Base-by-base conservation (phyloP, 1,140 invertebrate species). In the Formica selysi region DNA sequence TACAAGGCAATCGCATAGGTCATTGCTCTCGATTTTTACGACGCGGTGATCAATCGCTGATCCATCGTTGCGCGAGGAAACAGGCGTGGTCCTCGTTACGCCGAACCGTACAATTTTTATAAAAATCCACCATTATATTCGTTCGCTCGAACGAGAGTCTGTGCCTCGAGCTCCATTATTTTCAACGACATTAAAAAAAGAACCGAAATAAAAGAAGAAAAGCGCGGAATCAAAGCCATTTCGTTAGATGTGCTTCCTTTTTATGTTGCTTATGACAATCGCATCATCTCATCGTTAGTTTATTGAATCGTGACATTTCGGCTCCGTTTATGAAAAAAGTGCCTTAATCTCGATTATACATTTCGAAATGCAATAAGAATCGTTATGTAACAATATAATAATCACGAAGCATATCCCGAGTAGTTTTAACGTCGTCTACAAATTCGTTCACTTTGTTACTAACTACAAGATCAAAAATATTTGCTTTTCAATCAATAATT, bases 261-360 rank as follows among this genome's bases (percentile, higher is more conserved):
- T 57, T 68, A 65, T 32, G 36, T 76, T 85, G 81, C 73, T 87
- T 78, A 76, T 19, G 79, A 61, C 68, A 74, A 73, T 85, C 73
- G 86, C 36, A 29, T 85, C 67, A 76, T 76, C 59, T 85, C 51
- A 22, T 86, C 41, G 26, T 76, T 78, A 61, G 65, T 26, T 64
- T 41, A 57, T 41, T 70, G 51, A 85, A 85, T 85, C 81, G 86
- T 87, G 81, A 85, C 86, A 76, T 85, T 81, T 85, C 57, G 64
- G 67, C 13, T 57, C 48, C 13, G 41, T 32, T 22, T 13, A 32
- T 41, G 16, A 78, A 64, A 78, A 64, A 65, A 51, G 26, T 22
- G 3, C 13, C 13, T 41, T 57, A 38, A 80, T 80, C 78, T 57
- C 10, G 10, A 70, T 59, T 57, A 80, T 41, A 70, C 29, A 70